These are phyloP conservation scores for Avahi laniger DNA, from an alignment of 2,797 vertebrate species.

Conservation along the genomic window DNA sequence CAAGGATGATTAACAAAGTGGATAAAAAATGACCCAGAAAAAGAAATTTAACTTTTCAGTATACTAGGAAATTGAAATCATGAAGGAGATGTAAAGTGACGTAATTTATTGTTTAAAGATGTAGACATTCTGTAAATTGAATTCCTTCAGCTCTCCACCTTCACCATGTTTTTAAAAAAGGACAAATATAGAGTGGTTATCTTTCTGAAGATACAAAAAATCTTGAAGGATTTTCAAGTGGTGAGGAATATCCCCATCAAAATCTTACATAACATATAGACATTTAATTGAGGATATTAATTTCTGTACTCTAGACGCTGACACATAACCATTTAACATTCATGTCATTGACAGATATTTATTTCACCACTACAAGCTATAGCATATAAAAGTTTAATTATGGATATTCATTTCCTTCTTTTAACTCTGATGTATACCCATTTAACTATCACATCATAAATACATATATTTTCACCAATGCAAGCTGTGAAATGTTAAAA, in stretches of 20 bases:
- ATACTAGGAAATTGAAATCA: background rate
- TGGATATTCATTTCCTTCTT: slow-evolving; percentile 67
- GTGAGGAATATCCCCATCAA: slow-evolving; percentile 8
- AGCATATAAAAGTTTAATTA: slow-evolving; percentile 70
- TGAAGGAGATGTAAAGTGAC: background rate
- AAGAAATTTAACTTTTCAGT: background rate
- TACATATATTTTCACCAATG: slow-evolving; percentile 39
- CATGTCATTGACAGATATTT: slow-evolving; percentile 71
- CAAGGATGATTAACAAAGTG: background rate
- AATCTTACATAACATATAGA: slow-evolving; percentile 53
- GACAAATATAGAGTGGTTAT: background rate
- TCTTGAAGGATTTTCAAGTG: slow-evolving; percentile 10
- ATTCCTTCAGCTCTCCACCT: background rate
- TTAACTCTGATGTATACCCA: slow-evolving; percentile 44
- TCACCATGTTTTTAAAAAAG: background rate
- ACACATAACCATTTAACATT: slow-evolving; percentile 65
- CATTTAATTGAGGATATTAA: slow-evolving; percentile 72
- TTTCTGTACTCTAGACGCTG: slow-evolving; percentile 36
- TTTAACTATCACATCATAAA: slow-evolving; percentile 57
- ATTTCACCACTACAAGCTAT: slow-evolving; percentile 60
- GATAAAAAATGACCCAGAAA: background rate
- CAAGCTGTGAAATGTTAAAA: slow-evolving; percentile 47
- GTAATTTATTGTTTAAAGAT: slow-evolving; percentile 39
- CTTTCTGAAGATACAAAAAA: background rate
- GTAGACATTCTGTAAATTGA: slow-evolving; percentile 11